Base-by-base conservation (phyloP, 2,113 vertebrate species). In the Cynocephalus volans region DNA sequence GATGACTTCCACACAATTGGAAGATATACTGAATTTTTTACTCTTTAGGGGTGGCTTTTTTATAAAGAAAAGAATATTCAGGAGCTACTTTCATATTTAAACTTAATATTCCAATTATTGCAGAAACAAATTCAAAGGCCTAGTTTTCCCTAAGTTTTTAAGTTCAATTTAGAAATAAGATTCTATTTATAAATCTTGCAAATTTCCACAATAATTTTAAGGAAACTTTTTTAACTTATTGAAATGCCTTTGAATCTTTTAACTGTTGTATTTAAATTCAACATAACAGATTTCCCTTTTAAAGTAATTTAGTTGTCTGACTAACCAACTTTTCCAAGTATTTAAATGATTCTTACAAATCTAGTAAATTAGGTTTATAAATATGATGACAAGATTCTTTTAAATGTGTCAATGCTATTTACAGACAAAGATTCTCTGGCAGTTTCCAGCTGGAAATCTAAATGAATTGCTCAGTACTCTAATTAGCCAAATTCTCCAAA, bases 101-200 rank as follows among this genome's bases (percentile, higher is more conserved):
- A 69, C 23, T 72, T 72, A 86, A 64, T 86, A 75, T 56, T 89
- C 69, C 64, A 26, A 21, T 81, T 67, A 86, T 76, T 83, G 76
- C 26, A 84, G 60, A 90, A 84, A 76, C 50, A 65, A 65, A 62
- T 80, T 83, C 33, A 88, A 80, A 73, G 50, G 8, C 17, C 45
- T 41, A 3, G 2, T 84, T 90, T 89, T 50, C n/a, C 65, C 33
- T 67, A 79, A 52, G 13, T 24, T 84, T 94, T 76, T 21, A 86
- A 77, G 13, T 77, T 90, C 75, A 90, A 65, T 28, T 90, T 90
- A 90, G 52, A 96, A 88, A 76, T 60, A 90, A n/a, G 65, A 62
- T 83, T 90, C 54, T 36, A 77, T 56, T 90, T 89, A 13, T 50
- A 84, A 94, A 65, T 88, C 70, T 92, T 80, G 31, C 41, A 73